Conservation (phyloP, 2,113 vertebrate genomes). For the Lynx canadensis region DNA sequence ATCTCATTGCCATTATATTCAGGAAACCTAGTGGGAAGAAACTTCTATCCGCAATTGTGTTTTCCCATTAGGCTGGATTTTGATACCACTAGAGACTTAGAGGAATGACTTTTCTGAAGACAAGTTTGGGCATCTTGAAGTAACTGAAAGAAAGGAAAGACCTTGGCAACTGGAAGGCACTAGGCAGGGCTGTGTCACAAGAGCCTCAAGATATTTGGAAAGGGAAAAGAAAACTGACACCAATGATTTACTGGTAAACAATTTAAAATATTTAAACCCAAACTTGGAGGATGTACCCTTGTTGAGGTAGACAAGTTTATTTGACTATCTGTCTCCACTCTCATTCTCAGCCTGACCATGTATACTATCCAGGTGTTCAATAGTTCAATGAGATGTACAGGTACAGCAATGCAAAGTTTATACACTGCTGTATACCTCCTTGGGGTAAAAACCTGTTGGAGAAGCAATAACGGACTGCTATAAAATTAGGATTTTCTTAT, state of each 20-base stretch:
- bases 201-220: neutral
- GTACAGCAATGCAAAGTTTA: neutral
- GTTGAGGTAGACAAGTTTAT: neutral
- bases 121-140: neutral
- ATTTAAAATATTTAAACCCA: neutral
- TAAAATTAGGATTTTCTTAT: neutral
- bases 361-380: neutral
- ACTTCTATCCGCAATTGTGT: constrained; percentile 46
- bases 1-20: constrained; percentile 67
- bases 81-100: constrained; percentile 12
- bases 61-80: constrained; percentile 41
- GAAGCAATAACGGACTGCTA: neutral
- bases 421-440: rapidly evolving
- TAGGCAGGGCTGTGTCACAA: neutral
- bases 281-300: neutral
- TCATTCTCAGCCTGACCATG: neutral
- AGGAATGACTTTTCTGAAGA: constrained; percentile 32
- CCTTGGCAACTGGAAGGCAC: neutral
- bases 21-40: constrained; percentile 57
- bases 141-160: neutral
- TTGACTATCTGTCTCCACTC: neutral
- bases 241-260: neutral
- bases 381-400: neutral
- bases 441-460: neutral
- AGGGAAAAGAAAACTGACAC: neutral